Conservation (phyloP, 2,888 invertebrate species). For the Aleiodes alternator region DNA sequence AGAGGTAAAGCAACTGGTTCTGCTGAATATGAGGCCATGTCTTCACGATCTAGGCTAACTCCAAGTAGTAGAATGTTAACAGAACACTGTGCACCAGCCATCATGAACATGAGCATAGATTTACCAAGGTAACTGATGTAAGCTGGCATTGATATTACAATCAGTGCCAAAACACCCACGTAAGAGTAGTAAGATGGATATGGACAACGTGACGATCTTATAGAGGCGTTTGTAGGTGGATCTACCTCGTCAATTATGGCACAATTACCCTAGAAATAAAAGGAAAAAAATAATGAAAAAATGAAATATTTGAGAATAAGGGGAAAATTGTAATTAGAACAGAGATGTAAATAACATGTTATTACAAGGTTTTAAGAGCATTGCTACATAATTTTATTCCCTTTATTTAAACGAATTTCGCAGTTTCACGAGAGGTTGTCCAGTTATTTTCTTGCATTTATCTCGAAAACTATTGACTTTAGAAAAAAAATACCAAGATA, state of each 20-base stretch:
- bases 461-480: too few species aligned
- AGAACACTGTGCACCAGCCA: conserved; percentile 79
- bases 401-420: too few species aligned
- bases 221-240: conserved; percentile 64
- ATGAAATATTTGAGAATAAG: neutral
- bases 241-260: conserved; percentile 67
- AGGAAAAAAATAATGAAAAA: neutral
- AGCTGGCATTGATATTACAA: conserved; percentile 83
- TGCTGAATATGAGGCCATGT: conserved; percentile 76
- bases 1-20: conserved; percentile 76
- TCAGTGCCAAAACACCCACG: conserved; percentile 82
- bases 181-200: conserved; percentile 86
- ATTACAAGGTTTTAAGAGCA: neutral
- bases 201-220: conserved; percentile 76
- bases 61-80: conserved; percentile 79
- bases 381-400: too few species aligned
- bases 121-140: conserved; percentile 84
- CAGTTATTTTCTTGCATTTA: too few species aligned
- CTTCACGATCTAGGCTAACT: conserved; percentile 79
- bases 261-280: conserved; percentile 66
- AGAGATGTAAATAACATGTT: neutral
- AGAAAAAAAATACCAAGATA: too few species aligned
- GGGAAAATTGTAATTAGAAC: neutral
- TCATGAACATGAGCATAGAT: conserved; percentile 80
- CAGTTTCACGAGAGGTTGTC: too few species aligned